Base-by-base conservation (phyloP, 2,888 invertebrate species). In the Zygothrica quintamaculata region DNA sequence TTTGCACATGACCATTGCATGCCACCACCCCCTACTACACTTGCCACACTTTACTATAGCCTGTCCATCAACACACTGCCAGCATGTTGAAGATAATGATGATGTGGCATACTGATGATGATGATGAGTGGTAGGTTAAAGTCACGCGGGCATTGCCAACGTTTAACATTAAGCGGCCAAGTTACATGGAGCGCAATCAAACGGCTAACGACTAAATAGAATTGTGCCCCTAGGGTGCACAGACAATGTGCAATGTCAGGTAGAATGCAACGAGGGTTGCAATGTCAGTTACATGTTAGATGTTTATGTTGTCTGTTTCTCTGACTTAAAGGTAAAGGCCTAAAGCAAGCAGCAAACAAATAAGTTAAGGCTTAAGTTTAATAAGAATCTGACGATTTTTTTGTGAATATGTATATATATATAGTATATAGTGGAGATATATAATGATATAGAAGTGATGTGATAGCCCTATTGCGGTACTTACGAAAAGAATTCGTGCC, bases 401-500 rank as follows among this genome's bases (percentile, higher is more conserved):
- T n/a, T n/a, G n/a, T n/a, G n/a, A n/a, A n/a, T n/a, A n/a, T n/a
- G n/a, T n/a, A n/a, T n/a, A n/a, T n/a, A n/a, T n/a, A n/a, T n/a
- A n/a, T n/a, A n/a, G n/a, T n/a, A n/a, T n/a, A n/a, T n/a, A n/a
- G n/a, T n/a, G n/a, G n/a, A n/a, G n/a, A n/a, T n/a, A n/a, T n/a
- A n/a, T n/a, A n/a, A n/a, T n/a, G n/a, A n/a, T n/a, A n/a, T n/a
- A n/a, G n/a, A n/a, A 29, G n/a, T 5, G 29, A 29, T 33, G 5
- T 4, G 39, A 18, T 12, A 47, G n/a, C 36, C 16, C 29, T 40
- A 37, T 29, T 40, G 5, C n/a, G n/a, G n/a, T 69, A 90, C 90
- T 90, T 89, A 91, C 91, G 89, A 74, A 91, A 90, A 61, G 91
- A 91, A 66, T 89, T 91, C 16, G 90, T 90, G 64, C 90, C 91